A percentile compares a stretch with the other conserved stretches of the same genome.
phyloP scores from a whole-genome alignment of 2,888 invertebrate genomes.

The Cataglyphis albicans region DNA sequence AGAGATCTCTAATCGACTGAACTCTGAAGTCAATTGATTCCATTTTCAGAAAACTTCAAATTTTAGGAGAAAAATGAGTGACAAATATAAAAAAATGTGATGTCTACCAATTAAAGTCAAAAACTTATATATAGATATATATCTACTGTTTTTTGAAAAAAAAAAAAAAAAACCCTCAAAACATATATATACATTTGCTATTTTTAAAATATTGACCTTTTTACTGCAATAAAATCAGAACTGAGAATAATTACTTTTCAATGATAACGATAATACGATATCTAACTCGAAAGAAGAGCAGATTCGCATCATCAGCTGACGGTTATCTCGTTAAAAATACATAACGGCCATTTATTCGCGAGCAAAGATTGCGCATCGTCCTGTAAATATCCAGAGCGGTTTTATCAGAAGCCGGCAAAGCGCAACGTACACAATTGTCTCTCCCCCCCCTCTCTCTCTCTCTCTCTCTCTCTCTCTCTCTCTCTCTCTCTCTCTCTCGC shows the following conservation, averaged over 20 bases:
- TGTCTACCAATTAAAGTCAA: too few species aligned
- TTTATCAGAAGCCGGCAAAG: constrained; percentile 73
- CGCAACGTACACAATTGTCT: constrained; percentile 65
- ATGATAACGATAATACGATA: constrained; percentile 14
- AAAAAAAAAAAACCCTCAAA: too few species aligned
- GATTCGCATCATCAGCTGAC: constrained; percentile 42
- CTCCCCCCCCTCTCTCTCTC: constrained; percentile 58
- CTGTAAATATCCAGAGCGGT: constrained; percentile 79
- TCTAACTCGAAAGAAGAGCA: neutral
- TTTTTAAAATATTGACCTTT: neutral
- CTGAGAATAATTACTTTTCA: neutral
- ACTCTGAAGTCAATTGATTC: too few species aligned
- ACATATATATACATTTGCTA: too few species aligned
- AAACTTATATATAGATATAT: too few species aligned
- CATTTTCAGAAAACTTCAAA: too few species aligned
- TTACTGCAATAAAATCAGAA: neutral
- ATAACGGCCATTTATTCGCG: constrained; percentile 74
- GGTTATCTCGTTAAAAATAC: constrained; percentile 74
- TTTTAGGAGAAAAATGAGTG: too few species aligned
- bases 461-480: constrained; percentile 41
- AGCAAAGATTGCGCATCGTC: constrained; percentile 80
- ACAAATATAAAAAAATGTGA: too few species aligned
- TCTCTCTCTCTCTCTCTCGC: constrained; percentile 42
- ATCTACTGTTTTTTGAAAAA: too few species aligned
- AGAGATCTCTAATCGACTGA: too few species aligned